Evolutionary conservation across 2,113 vertebrate genomes (phyloP), one percentile per base, ranked within the genome.

Genomic region (pig (Sus scrofa)): DNA sequence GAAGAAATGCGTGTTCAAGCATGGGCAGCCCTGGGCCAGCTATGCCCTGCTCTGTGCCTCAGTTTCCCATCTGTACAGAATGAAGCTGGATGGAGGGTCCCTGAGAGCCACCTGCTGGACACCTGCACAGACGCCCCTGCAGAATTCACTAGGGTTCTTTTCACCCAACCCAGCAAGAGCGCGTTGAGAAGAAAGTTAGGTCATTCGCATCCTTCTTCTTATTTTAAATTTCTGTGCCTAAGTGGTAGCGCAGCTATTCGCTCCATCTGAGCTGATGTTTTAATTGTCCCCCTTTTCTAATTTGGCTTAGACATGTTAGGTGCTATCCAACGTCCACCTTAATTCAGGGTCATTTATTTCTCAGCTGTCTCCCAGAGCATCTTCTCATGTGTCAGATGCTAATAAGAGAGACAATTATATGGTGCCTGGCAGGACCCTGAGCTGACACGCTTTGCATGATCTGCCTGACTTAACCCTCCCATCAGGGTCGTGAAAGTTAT

Each of bases 371-470:
- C 58, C 52, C 10, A 34, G 44, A 74, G 71, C 62, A 37, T 16
- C 52, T 27, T 27, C 27, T 34, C 9, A 2, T 2, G 2, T 4
- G 4, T 56, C 71, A 19, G 63, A 37, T 14, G 26, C 10, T 22
- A n/a, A 63, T 6, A 58, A 3, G 27, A 27, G 44, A 16, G 16
- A 62, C 32, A 7, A 0, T n/a, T 15, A 3, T 14, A 37, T 6
- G 1, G 4, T 2, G 6, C 3, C 16, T 9, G 32, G 27, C 2
- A 2, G 32, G 13, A 13, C 2, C 73, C 81, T 0, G 22, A 75
- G 24, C 22, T 10, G 4, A 15, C 3, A 6, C 5, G 44, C 37
- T 74, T 5, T 1, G 2, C 39, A 7, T 1, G 16, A 26, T 24
- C 34, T 67, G 24, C 50, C 87, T n/a, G 1, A 19, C 50, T 27